Evolutionary conservation across 2,797 vertebrate species (phyloP).

Genomic region (Ptychobarbus kaznakovi): DNA sequence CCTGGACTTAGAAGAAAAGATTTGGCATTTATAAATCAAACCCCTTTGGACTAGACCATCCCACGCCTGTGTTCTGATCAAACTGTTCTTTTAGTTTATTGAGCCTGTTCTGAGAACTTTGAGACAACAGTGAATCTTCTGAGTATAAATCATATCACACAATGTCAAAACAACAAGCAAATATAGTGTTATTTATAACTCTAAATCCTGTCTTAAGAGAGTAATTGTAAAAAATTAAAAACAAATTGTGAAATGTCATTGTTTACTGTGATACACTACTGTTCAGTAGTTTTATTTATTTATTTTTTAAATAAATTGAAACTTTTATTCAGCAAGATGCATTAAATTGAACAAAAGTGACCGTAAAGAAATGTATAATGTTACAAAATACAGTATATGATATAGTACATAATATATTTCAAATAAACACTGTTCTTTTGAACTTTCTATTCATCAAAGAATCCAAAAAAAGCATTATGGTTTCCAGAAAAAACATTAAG

Average conservation of each 20-base stretch:
- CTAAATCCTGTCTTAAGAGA: background rate
- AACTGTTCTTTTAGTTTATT: slow-evolving; percentile 10
- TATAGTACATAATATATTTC: background rate
- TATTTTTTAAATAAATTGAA: background rate
- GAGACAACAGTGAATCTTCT: background rate
- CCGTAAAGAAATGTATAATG: background rate
- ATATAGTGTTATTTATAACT: background rate
- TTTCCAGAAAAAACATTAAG: background rate
- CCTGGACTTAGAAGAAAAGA: slow-evolving; percentile 22
- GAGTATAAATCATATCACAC: background rate
- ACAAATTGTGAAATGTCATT: background rate
- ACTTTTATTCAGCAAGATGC: background rate
- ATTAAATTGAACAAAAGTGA: background rate
- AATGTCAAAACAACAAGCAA: background rate
- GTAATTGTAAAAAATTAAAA: background rate
- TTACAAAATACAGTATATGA: background rate
- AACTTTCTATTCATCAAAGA: background rate
- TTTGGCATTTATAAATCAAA: slow-evolving; percentile 24
- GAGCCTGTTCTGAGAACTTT: slow-evolving; percentile 13
- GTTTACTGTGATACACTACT: background rate
- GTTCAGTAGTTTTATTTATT: background rate
- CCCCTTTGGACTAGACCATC: background rate
- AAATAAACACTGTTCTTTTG: background rate
- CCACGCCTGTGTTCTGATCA: background rate
- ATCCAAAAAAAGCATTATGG: no score